Evolutionary conservation across 2,888 invertebrate genomes (phyloP).

Genomic region (Julus scanicus): DNA sequence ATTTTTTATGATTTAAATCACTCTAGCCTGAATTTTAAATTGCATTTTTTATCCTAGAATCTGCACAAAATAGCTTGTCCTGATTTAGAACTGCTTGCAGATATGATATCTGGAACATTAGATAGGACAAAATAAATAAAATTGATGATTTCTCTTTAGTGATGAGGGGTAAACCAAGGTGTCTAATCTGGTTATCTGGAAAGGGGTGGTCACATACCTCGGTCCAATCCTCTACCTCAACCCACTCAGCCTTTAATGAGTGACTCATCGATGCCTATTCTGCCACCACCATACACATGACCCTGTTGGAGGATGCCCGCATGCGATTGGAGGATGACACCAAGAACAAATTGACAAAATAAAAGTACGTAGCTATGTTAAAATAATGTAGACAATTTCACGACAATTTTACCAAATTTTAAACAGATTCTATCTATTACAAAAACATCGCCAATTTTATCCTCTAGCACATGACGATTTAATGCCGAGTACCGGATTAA

Average conservation of each 20-base stretch:
- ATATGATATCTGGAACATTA: neutral
- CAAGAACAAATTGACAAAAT: conserved; percentile 62
- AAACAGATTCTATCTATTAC: too few species aligned
- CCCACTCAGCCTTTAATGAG: conserved; percentile 66
- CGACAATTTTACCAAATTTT: too few species aligned
- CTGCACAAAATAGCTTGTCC: conserved; percentile 83
- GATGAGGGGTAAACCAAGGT: conserved; percentile 69
- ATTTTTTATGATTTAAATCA: too few species aligned
- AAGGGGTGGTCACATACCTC: conserved; percentile 62
- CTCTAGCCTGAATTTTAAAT: conserved; percentile 51
- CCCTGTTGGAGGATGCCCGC: conserved; percentile 81
- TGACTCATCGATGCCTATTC: conserved; percentile 74
- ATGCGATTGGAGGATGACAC: conserved; percentile 74
- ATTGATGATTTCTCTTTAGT: conserved; percentile 63
- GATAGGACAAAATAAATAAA: neutral
- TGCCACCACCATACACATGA: conserved; percentile 76
- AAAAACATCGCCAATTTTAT: too few species aligned
- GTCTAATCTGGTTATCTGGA: conserved; percentile 72
- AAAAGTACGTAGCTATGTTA: conserved; percentile 62
- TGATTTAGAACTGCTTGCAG: neutral
- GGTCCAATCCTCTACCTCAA: conserved; percentile 58
- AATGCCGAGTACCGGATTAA: too few species aligned
- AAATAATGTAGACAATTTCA: too few species aligned
- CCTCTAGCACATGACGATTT: too few species aligned
- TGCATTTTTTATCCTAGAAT: conserved; percentile 72